A percentile compares a stretch with the other conserved stretches of the same genome.
Conservation (phyloP, 1,140 invertebrate species). For the Drosophila nigrodunni region DNA sequence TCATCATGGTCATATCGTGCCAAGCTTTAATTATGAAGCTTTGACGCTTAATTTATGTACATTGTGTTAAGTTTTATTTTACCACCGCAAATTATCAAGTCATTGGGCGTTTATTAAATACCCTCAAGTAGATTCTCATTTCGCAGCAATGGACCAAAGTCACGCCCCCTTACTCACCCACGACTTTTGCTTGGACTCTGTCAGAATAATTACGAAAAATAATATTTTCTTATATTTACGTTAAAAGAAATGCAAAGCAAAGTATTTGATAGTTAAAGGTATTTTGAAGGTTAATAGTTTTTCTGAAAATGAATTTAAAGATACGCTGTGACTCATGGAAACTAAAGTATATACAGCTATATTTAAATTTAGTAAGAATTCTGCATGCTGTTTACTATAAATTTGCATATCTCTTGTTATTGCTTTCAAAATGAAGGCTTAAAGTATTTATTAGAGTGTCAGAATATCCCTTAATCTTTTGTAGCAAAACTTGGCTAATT, state of each 20-base stretch:
- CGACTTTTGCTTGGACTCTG: not conserved
- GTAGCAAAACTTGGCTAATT: constrained; percentile 16
- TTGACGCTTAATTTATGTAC: constrained; percentile 78
- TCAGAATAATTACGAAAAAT: not conserved
- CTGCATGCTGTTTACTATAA: not conserved
- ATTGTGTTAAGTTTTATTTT: constrained; percentile 79
- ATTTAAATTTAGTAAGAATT: no score
- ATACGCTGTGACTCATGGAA: not conserved
- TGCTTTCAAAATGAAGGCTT: not conserved
- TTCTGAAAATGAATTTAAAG: not conserved
- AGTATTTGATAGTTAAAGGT: not conserved
- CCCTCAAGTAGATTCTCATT: constrained; percentile 36
- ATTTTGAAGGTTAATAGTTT: no score
- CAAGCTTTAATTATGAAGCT: constrained; percentile 78
- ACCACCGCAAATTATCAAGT: constrained; percentile 78
- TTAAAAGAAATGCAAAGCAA: not conserved
- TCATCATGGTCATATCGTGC: constrained; percentile 27
- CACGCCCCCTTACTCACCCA: not conserved
- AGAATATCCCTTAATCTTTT: not conserved
- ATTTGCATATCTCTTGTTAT: not conserved
- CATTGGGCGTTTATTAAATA: constrained; percentile 78
- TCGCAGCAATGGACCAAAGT: constrained; percentile 25
- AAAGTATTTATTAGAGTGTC: not conserved
- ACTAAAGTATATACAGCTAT: no score
- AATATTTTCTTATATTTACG: not conserved